Evolutionary conservation across 2,888 invertebrate genomes (phyloP).

Genomic region (Brenthis ino): DNA sequence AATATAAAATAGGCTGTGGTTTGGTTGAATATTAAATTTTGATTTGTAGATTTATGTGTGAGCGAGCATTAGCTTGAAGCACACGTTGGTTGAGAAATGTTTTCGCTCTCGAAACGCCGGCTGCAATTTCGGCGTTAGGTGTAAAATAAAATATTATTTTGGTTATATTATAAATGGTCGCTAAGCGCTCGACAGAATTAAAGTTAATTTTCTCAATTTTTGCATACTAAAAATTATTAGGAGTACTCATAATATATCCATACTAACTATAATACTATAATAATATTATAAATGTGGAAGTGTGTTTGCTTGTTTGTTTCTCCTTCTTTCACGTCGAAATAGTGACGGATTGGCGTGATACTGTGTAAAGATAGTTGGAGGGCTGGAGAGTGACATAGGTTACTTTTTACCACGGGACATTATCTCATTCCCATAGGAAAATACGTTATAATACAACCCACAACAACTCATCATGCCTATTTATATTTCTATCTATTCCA

Average conservation of each 20-base stretch:
- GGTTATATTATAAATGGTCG: slow-evolving; percentile 20
- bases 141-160: slow-evolving; percentile 29
- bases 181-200: slow-evolving; percentile 16
- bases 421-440: too few species aligned
- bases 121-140: slow-evolving; percentile 25
- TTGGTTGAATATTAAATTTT: slow-evolving; percentile 35
- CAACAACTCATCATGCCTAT: too few species aligned
- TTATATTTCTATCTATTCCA: too few species aligned
- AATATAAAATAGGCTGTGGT: slow-evolving; percentile 12
- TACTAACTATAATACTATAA: too few species aligned
- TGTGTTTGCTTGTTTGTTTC: too few species aligned
- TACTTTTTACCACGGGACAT: too few species aligned
- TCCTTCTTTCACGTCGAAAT: too few species aligned
- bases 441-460: too few species aligned
- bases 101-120: slow-evolving; percentile 31
- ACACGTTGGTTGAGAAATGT: slow-evolving; percentile 36
- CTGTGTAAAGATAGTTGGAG: too few species aligned
- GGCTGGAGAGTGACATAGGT: too few species aligned
- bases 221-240: background rate
- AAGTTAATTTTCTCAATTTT: background rate
- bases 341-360: too few species aligned
- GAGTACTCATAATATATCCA: background rate
- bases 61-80: slow-evolving; percentile 36
- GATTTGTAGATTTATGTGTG: slow-evolving; percentile 39
- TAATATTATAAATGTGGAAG: too few species aligned